phyloP scores from a whole-genome alignment of 2,888 invertebrate species.

The Helobdella robusta region DNA sequence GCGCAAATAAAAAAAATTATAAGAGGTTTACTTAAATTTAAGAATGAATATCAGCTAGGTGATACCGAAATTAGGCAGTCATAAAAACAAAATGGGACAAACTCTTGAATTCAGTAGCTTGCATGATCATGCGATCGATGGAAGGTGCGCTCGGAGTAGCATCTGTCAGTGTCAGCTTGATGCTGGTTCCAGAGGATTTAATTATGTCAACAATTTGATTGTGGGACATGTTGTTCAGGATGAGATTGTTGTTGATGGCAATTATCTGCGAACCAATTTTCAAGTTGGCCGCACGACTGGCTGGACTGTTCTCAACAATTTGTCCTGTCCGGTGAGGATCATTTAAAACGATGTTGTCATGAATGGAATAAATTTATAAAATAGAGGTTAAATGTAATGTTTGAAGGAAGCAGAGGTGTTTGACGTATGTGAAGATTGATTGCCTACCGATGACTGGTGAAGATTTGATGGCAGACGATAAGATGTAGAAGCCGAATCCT shows the following conservation, averaged over 20 bases:
- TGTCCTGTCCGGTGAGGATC: conserved; percentile 58
- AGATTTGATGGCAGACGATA: conserved; percentile 57
- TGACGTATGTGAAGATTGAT: too few species aligned
- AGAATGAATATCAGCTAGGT: too few species aligned
- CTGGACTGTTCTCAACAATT: conserved; percentile 87
- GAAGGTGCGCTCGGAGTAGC: not conserved
- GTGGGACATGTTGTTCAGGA: conserved; percentile 74
- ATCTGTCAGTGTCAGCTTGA: conserved; percentile 56
- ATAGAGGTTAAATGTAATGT: not conserved
- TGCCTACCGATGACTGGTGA: conserved; percentile 49
- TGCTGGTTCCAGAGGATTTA: conserved; percentile 84
- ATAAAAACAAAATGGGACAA: too few species aligned
- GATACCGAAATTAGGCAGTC: too few species aligned
- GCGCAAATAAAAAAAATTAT: too few species aligned
- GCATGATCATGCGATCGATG: too few species aligned
- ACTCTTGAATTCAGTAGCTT: too few species aligned
- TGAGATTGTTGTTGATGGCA: conserved; percentile 84
- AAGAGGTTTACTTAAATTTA: too few species aligned
- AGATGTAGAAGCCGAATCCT: conserved; percentile 97
- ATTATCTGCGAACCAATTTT: conserved; percentile 89
- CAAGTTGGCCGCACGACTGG: conserved; percentile 78
- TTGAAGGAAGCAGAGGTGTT: not conserved
- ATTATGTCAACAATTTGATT: conserved; percentile 94
- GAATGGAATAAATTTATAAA: not conserved
- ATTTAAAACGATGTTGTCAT: not conserved